Conservation (phyloP, 2,113 vertebrate species). For the Ochotona curzoniae region DNA sequence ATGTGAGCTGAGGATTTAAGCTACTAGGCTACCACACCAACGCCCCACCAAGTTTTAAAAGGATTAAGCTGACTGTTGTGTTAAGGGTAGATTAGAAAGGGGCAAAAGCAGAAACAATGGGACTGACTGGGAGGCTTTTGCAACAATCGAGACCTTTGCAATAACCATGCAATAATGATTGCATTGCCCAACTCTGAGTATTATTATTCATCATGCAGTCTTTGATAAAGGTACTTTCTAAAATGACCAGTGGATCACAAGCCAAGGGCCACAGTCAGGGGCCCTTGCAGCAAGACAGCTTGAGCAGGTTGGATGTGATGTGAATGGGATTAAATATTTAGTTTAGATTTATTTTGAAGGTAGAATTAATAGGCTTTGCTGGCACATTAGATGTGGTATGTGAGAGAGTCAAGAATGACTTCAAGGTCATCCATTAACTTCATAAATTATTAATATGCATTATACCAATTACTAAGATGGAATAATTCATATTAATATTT, state of each 20-base stretch:
- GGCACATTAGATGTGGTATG: background rate
- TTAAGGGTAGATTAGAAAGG: background rate
- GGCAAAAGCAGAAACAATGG: background rate
- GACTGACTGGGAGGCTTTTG: background rate
- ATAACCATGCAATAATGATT: background rate
- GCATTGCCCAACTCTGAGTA: background rate
- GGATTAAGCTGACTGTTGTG: background rate
- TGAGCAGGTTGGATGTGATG: background rate
- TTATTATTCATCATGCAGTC: background rate
- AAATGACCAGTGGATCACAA: background rate
- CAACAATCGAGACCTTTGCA: background rate
- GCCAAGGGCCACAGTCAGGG: background rate
- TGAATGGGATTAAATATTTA: slow-evolving; percentile 5
- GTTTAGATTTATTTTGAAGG: slow-evolving; percentile 6
- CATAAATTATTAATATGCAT: slow-evolving; percentile 42
- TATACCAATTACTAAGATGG: slow-evolving; percentile 12
- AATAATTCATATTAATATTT: slow-evolving; percentile 9
- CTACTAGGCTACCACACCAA: no score
- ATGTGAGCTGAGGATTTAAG: no score
- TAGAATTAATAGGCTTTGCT: slow-evolving; percentile 24
- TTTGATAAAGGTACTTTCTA: background rate
- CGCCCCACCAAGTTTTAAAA: background rate
- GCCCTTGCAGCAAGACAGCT: background rate
- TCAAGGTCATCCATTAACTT: slow-evolving; percentile 46
- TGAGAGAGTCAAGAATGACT: slow-evolving; percentile 44